A percentile compares a stretch with the other conserved stretches of the same genome.
Conservation (phyloP, 2,113 vertebrate species). For the Megalops atlanticus region DNA sequence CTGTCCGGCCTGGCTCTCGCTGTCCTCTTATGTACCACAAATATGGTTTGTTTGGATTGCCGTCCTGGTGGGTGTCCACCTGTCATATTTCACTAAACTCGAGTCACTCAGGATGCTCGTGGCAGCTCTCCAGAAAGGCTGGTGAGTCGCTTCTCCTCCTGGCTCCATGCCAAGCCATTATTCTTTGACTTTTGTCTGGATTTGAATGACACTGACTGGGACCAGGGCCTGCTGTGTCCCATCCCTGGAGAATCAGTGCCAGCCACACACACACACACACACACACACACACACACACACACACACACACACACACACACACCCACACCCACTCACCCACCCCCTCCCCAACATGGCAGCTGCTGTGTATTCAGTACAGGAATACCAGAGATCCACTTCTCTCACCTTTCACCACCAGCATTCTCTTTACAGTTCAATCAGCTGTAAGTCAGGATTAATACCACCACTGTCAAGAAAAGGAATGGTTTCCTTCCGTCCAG, state of each 20-base stretch:
- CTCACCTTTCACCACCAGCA: not conserved
- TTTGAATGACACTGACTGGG: not conserved
- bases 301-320: no score
- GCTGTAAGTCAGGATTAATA: not conserved
- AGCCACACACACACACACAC: no score
- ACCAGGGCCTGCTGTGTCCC: no score
- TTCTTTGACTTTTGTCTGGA: slow-evolving; percentile 5
- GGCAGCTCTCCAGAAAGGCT: no score
- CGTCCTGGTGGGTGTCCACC: slow-evolving; percentile 4
- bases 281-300: no score
- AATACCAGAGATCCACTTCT: not conserved
- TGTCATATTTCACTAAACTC: not conserved
- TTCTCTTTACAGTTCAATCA: not conserved
- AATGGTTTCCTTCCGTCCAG: not conserved
- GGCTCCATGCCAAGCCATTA: no score
- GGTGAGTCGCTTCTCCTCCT: no score
- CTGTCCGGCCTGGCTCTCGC: not conserved
- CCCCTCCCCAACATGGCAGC: not conserved
- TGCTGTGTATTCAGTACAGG: not conserved
- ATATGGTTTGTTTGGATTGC: slow-evolving; percentile 8
- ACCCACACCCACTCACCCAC: not conserved
- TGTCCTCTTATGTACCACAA: no score
- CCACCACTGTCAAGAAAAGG: not conserved
- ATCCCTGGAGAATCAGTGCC: no score
- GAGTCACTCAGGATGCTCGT: not conserved